Conservation (phyloP, 2,888 invertebrate genomes). For the Acrobasis suavella region DNA sequence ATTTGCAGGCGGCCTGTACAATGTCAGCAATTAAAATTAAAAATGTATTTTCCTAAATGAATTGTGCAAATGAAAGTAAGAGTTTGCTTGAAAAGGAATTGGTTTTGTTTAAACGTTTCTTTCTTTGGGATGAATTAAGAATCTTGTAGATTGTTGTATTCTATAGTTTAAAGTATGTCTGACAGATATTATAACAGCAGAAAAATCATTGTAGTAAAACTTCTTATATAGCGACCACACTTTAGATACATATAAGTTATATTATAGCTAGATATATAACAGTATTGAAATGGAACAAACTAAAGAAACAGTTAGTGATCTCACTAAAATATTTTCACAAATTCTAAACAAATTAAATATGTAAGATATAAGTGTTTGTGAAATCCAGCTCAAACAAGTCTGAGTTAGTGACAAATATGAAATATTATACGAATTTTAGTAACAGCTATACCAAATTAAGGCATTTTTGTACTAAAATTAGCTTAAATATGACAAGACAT, state of each 20-base stretch:
- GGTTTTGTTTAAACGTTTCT: no score
- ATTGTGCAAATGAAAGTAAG: no score
- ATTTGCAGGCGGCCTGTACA: background rate
- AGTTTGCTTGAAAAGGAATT: no score
- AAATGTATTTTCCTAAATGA: no score
- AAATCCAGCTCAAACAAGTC: slow-evolving; percentile 4
- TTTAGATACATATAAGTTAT: slow-evolving; percentile 7
- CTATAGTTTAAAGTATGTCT: no score
- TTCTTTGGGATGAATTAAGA: no score
- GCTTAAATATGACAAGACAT: slow-evolving; percentile 71
- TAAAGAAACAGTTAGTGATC: slow-evolving; percentile 68
- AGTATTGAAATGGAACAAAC: slow-evolving; percentile 70
- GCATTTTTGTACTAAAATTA: slow-evolving; percentile 60
- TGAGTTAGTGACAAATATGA: slow-evolving; percentile 24
- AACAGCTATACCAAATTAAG: slow-evolving; percentile 75
- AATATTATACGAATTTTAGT: slow-evolving; percentile 52
- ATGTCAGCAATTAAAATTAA: background rate
- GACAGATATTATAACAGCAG: background rate
- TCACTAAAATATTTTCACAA: slow-evolving; percentile 70
- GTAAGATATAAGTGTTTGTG: slow-evolving; percentile 55
- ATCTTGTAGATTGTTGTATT: no score
- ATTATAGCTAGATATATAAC: slow-evolving; percentile 42
- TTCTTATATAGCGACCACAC: background rate
- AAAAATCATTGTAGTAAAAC: background rate
- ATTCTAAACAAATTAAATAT: slow-evolving; percentile 50